A percentile compares a stretch with the other conserved stretches of the same genome.
Conservation (phyloP, 2,797 vertebrate genomes). For the Chromobotia macracanthus region DNA sequence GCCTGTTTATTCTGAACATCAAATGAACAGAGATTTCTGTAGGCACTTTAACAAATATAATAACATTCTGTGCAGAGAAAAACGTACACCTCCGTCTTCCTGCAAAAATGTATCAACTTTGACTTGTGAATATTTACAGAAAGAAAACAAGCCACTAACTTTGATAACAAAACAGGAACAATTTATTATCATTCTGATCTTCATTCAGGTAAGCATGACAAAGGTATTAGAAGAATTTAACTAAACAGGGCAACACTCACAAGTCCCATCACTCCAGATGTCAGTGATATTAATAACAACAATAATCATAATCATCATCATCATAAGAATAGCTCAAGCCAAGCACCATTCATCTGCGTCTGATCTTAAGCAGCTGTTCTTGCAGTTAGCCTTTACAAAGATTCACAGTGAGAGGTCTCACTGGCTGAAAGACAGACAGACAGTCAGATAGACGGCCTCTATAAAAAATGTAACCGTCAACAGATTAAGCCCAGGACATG, state of each 20-base stretch:
- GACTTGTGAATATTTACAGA: not conserved
- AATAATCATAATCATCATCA: constrained; percentile 34
- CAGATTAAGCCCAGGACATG: not conserved
- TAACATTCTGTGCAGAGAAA: too few species aligned
- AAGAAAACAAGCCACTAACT: not conserved
- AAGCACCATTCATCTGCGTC: constrained; percentile 24
- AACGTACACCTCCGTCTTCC: too few species aligned
- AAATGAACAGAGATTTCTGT: too few species aligned
- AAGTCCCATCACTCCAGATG: constrained; percentile 47
- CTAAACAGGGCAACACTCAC: constrained; percentile 47
- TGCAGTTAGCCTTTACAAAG: constrained; percentile 7
- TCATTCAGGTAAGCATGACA: constrained; percentile 50
- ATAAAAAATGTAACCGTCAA: not conserved
- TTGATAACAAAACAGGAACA: constrained; percentile 53
- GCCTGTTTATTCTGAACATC: too few species aligned
- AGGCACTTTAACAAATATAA: too few species aligned
- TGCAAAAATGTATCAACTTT: not conserved
- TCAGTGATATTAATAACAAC: too few species aligned
- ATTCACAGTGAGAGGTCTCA: constrained; percentile 51
- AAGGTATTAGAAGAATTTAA: constrained; percentile 46
- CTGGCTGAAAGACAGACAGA: not conserved
- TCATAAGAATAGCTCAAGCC: constrained; percentile 37
- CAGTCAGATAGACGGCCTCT: not conserved
- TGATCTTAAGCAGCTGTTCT: constrained; percentile 5
- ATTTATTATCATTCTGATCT: constrained; percentile 50